Evolutionary conservation across 2,888 invertebrate species (phyloP).

Genomic region (Thysanoteuthis rhombus): DNA sequence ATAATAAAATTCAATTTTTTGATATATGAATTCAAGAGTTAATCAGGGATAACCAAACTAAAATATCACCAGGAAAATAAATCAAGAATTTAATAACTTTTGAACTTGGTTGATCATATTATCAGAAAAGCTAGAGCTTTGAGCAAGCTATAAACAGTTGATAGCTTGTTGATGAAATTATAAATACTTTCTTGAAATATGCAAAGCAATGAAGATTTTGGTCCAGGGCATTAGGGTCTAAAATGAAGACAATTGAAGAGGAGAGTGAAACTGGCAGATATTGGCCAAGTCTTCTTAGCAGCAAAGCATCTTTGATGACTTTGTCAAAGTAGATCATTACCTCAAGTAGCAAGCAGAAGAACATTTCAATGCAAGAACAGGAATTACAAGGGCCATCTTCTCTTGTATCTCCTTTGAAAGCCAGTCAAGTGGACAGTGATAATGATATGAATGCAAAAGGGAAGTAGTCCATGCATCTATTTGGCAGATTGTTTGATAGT

Average conservation of each 20-base stretch:
- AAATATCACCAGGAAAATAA: no score
- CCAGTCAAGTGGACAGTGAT: background rate
- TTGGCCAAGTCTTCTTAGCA: background rate
- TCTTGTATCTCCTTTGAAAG: background rate
- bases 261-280: background rate
- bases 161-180: background rate
- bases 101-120: no score
- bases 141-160: no score
- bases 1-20: no score
- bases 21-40: no score
- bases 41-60: no score
- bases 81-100: no score
- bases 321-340: background rate
- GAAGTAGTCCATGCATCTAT: background rate
- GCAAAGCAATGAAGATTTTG: background rate
- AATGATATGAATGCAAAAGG: background rate
- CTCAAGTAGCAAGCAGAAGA: background rate
- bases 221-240: background rate
- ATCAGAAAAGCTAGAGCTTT: no score
- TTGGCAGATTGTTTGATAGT: background rate
- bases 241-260: background rate
- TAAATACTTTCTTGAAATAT: background rate
- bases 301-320: background rate
- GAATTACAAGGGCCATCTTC: constrained; percentile 12
- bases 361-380: background rate